Evolutionary conservation across 2,113 vertebrate species (phyloP), one percentile per base, ranked within the genome.

Genomic region (Sclerurus mexicanus): DNA sequence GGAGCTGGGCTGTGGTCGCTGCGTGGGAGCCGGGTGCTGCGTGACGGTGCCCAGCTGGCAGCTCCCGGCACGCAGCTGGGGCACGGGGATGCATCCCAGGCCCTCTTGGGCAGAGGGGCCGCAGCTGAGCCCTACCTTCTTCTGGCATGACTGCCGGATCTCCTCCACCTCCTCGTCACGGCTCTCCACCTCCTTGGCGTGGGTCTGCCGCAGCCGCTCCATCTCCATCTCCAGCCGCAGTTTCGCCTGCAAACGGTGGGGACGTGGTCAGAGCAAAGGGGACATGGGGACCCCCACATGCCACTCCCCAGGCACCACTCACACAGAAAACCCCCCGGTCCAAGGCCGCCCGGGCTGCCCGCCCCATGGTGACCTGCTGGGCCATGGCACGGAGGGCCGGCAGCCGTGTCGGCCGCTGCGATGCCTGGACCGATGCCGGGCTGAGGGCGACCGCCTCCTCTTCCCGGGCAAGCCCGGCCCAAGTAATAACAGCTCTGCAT

Each of bases 161-260:
- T 99, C 99, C 91, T 99, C 99, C 90, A 99, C 99, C 95, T 99
- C 99, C 47, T 99, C 99, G 0, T 99, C 99, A 13, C 99, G 99
- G 97, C 96, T 99, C 92, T 99, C 99, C 14, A 99, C 98, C 91
- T 99, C 99, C 97, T 99, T 99, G 89, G 98, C 98, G 42, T 99
- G 99, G 14, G 98, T 99, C 94, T 99, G 99, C 62, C 99, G 98
- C 68, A 99, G 97, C 30, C 99, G 95, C 96, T 99, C 99, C 98
- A 98, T 99, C 98, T 99, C 99, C 99, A 99, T 99, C 97, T 99
- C 99, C 55, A 99, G 97, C 63, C 99, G 99, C 58, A 99, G 98
- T 93, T 99, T 99, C 37, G 99, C 99, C 99, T 99, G 87, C 12
- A 66, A 92, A 84, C 0, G 9, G 42, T 19, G n/a, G 64, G 55